Evolutionary conservation across 1,140 invertebrate genomes (phyloP).

Genomic region (Euwallacea fornicatus): DNA sequence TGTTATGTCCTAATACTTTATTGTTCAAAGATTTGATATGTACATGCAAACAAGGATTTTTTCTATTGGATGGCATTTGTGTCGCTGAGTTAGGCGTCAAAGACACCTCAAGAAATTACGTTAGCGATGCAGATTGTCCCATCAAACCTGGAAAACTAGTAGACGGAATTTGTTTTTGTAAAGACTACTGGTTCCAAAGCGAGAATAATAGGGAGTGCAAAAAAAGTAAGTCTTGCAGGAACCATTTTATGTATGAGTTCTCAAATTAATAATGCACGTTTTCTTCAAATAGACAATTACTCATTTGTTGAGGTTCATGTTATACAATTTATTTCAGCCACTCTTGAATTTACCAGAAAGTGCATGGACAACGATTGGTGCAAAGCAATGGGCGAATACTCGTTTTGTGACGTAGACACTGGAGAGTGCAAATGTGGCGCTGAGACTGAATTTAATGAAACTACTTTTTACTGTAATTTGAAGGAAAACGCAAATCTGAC

Average conservation of each 20-base stretch:
- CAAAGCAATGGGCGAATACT: constrained; percentile 35
- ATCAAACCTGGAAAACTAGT: constrained; percentile 27
- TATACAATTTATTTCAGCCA: constrained; percentile 25
- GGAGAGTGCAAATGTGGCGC: constrained; percentile 30
- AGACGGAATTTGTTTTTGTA: constrained; percentile 32
- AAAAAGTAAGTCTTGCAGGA: constrained; percentile 26
- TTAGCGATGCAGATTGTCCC: constrained; percentile 21
- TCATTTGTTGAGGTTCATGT: too few species aligned
- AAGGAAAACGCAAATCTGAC: constrained; percentile 7
- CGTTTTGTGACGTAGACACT: constrained; percentile 30
- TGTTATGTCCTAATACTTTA: not conserved
- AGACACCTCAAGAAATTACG: not conserved
- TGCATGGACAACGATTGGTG: constrained; percentile 40
- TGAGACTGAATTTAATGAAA: constrained; percentile 25
- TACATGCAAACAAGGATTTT: constrained; percentile 30
- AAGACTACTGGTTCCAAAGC: constrained; percentile 35
- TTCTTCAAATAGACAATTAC: too few species aligned
- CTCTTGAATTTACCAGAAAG: constrained; percentile 19
- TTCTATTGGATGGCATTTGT: constrained; percentile 22
- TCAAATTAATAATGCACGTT: too few species aligned
- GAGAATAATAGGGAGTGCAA: constrained; percentile 33
- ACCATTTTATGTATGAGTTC: not conserved
- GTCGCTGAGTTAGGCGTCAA: constrained; percentile 32
- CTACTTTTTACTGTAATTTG: constrained; percentile 25
- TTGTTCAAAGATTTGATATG: constrained; percentile 18